Conservation (phyloP, 2,888 invertebrate genomes). For the Epirrita christyi region DNA sequence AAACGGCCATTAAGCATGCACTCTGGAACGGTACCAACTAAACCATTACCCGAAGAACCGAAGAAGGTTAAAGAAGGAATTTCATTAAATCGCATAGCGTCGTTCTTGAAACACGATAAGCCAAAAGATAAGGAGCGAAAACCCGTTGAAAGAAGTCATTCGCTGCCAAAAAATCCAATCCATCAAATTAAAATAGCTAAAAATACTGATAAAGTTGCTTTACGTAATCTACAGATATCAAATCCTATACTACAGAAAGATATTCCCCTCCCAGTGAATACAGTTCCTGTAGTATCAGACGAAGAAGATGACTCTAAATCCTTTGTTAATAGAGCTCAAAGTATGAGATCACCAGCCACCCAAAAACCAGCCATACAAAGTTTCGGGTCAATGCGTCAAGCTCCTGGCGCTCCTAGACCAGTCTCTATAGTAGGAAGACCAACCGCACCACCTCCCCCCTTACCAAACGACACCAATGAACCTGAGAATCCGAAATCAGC, state of each 20-base stretch:
- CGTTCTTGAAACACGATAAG: slow-evolving; percentile 88
- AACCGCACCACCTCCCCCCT: slow-evolving; percentile 90
- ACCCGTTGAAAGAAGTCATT: slow-evolving; percentile 82
- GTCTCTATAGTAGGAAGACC: slow-evolving; percentile 90
- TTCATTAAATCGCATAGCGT: slow-evolving; percentile 89
- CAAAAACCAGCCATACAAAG: slow-evolving; percentile 88
- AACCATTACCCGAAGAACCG: slow-evolving; percentile 79
- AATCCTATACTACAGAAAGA: slow-evolving; percentile 91
- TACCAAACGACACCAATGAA: slow-evolving; percentile 75
- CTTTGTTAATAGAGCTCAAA: slow-evolving; percentile 91
- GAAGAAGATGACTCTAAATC: slow-evolving; percentile 83
- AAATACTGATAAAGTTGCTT: slow-evolving; percentile 86
- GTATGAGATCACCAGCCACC: slow-evolving; percentile 88
- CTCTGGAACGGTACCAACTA: slow-evolving; percentile 64
- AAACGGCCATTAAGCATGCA: slow-evolving; percentile 83
- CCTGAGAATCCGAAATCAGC: slow-evolving; percentile 62
- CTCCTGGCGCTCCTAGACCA: slow-evolving; percentile 87
- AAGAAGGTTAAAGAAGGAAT: slow-evolving; percentile 85
- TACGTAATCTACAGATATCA: slow-evolving; percentile 92
- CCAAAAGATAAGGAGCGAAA: slow-evolving; percentile 80
- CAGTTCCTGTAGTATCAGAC: slow-evolving; percentile 85
- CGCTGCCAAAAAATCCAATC: slow-evolving; percentile 84
- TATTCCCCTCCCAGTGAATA: slow-evolving; percentile 85
- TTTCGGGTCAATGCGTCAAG: slow-evolving; percentile 93
- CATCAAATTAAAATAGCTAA: slow-evolving; percentile 87